Percentiles rank a stretch among this genome's conserved stretches.
phyloP scores from a whole-genome alignment of 2,113 vertebrate genomes.

The Perognathus longimembris region DNA sequence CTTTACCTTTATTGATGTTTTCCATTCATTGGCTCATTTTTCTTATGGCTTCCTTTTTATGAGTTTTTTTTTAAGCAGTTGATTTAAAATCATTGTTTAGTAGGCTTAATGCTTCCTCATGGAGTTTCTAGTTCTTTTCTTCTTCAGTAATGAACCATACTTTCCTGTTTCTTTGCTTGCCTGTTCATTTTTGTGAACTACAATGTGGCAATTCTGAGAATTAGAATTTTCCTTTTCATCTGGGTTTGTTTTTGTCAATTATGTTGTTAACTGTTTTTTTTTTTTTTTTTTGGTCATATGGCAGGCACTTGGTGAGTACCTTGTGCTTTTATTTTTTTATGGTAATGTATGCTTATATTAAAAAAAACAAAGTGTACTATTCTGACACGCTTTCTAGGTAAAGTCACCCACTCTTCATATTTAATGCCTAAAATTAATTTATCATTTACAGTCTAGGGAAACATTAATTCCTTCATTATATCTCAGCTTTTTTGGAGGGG shows the following conservation, averaged over 20 bases:
- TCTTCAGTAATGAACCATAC: background rate
- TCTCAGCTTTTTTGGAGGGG: too few relatives aligned
- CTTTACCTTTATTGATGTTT: conserved; percentile 2
- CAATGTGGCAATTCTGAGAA: background rate
- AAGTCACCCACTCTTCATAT: too few relatives aligned
- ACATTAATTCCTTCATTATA: too few relatives aligned
- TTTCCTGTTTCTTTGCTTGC: background rate
- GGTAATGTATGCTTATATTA: too few relatives aligned
- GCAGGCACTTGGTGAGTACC: too few relatives aligned
- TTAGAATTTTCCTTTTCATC: background rate
- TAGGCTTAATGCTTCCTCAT: background rate
- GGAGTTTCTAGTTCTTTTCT: background rate
- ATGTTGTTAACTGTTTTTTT: too few relatives aligned
- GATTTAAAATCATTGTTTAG: background rate
- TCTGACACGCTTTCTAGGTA: too few relatives aligned
- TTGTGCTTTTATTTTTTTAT: too few relatives aligned
- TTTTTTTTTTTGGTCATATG: too few relatives aligned
- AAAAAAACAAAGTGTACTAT: too few relatives aligned
- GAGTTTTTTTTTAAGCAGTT: background rate
- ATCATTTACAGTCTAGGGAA: too few relatives aligned
- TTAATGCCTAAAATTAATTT: too few relatives aligned
- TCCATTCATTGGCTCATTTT: background rate
- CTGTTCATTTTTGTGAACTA: conserved; percentile 27
- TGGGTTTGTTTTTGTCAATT: background rate
- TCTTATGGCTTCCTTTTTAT: conserved; percentile 14